Base-by-base conservation (phyloP, 2,888 invertebrate species). In the Nasonovia ribisnigri region DNA sequence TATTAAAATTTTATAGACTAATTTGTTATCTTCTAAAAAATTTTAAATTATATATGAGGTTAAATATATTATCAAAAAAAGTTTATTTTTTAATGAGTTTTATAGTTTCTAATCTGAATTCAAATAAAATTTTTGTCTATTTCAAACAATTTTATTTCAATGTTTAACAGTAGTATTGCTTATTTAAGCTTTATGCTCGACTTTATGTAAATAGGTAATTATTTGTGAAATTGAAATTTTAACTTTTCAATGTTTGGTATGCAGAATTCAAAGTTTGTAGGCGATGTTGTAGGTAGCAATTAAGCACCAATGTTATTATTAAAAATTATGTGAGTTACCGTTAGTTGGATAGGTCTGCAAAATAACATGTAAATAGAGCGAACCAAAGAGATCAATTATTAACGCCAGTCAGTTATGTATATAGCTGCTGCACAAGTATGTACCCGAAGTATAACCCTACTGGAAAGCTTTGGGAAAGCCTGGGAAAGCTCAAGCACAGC, bases 401-500 rank as follows among this genome's bases (percentile, higher is more conserved):
- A 67, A 77, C 24, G 20, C 20, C 77, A 77, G 36, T 36, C 77
- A 36, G 20, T 77, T 36, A 3, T 24, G 8, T 8, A 26, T 36
- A 77, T 36, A 36, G 16, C 57, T 60, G 26, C 54, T 6, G 8
- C 26, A 26, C 8, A 26, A 8, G 20, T 42, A 77, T 20, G 16
- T 77, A 36, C 36, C 20, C 20, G 2, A 36, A 20, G 8, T 36
- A 77, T 77, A 36, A 77, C 20, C 77, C 36, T 36, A 36, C 8
- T 77, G 36, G 20, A 77, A 77, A 77, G 77, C 77, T 77, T 77
- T 20, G 26, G 43, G 10, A 84, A 84, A 42, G 67, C 67, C 67
- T 67, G 13, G n/a, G 10, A 43, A 88, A 88, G 57, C 57, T 57
- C 42, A 89, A 89, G 89, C 60, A 43, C 54, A 89, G 43, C 16